Conservation (phyloP, 1,140 invertebrate genomes). For the Magallana gigas region DNA sequence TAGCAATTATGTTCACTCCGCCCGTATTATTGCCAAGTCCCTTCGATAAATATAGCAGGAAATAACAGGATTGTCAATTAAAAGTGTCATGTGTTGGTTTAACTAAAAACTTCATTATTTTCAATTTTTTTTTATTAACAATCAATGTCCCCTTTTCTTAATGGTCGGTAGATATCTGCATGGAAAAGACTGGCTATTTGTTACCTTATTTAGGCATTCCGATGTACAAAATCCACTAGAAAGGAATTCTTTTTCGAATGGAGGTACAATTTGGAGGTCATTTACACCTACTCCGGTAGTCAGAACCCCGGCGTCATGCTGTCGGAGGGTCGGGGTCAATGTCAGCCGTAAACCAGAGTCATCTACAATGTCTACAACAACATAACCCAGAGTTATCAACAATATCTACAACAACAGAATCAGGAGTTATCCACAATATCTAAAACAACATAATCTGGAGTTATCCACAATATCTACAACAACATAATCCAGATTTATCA, state of each 20-base stretch:
- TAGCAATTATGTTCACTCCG: slow-evolving; percentile 48
- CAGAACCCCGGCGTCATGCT: slow-evolving; percentile 42
- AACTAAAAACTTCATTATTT: too few species aligned
- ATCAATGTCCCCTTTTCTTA: too few species aligned
- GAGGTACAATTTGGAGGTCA: slow-evolving; percentile 40
- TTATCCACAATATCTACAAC: slow-evolving; percentile 45
- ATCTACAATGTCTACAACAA: slow-evolving; percentile 38
- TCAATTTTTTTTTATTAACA: too few species aligned
- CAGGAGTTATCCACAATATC: too few species aligned
- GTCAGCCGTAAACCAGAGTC: slow-evolving; percentile 47
- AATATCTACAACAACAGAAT: not conserved
- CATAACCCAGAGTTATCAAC: too few species aligned
- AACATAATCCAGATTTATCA: too few species aligned
- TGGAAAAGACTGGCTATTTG: too few species aligned
- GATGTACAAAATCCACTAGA: slow-evolving; percentile 35
- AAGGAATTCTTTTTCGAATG: slow-evolving; percentile 39
- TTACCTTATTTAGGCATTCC: slow-evolving; percentile 38
- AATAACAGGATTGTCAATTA: too few species aligned
- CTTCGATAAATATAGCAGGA: not conserved
- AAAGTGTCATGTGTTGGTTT: too few species aligned
- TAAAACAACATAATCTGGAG: slow-evolving; percentile 30
- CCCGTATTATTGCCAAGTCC: not conserved
- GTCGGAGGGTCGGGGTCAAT: slow-evolving; percentile 37
- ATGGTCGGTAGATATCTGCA: too few species aligned
- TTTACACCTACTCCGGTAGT: not conserved